Evolutionary conservation across 2,113 vertebrate species (phyloP).

Genomic region (Daphoenositta chrysoptera): DNA sequence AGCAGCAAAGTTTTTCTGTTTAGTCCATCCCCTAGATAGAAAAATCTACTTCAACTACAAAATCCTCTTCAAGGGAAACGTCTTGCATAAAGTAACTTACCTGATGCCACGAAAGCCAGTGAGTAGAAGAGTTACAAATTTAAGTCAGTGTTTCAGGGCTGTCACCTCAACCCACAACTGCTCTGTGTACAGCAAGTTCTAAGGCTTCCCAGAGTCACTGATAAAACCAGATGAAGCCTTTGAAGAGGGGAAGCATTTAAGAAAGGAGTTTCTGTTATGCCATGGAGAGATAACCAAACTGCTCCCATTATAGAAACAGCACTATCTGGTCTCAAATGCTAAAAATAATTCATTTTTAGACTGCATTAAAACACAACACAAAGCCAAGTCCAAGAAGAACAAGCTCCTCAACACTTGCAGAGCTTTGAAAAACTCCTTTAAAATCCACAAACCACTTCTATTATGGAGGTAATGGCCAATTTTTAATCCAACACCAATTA

Average conservation of each 20-base stretch:
- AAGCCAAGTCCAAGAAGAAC: constrained; percentile 14
- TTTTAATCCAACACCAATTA: constrained; percentile 37
- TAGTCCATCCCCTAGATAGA: neutral
- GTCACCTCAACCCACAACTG: neutral
- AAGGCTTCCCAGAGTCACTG: neutral
- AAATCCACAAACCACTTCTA: neutral
- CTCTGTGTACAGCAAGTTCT: neutral
- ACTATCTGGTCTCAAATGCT: constrained; percentile 4
- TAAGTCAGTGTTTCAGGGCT: neutral
- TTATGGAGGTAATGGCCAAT: neutral
- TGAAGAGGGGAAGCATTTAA: neutral
- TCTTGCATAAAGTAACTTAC: neutral
- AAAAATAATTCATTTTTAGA: neutral
- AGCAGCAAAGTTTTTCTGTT: neutral
- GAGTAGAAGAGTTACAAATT: neutral
- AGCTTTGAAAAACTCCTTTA: constrained; percentile 18
- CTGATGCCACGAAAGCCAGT: neutral
- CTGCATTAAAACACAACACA: neutral
- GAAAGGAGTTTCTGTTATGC: neutral
- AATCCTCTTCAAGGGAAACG: neutral
- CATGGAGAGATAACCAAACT: neutral
- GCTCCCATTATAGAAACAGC: neutral
- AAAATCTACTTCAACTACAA: neutral
- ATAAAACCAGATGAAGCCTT: neutral
- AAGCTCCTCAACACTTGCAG: neutral